phyloP scores from a whole-genome alignment of 2,113 vertebrate genomes.

The Seriola quinqueradiata region DNA sequence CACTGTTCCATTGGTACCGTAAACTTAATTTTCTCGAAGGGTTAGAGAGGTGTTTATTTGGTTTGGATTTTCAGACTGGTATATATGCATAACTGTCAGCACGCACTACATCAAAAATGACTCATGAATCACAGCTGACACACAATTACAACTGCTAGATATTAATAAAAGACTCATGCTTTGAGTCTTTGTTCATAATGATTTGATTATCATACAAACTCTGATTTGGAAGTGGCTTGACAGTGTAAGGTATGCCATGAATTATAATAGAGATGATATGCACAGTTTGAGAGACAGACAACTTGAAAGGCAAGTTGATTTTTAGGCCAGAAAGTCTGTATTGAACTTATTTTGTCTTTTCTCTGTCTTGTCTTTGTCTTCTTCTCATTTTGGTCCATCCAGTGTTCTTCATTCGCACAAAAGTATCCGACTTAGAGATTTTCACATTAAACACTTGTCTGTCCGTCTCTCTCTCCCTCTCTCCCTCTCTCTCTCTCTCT shows the following conservation, averaged over 20 bases:
- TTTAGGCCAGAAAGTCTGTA: conserved; percentile 26
- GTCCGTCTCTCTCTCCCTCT: background rate
- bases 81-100: background rate
- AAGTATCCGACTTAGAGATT: conserved; percentile 29
- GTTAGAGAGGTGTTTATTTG: conserved; percentile 1
- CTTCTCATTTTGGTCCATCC: conserved; percentile 28
- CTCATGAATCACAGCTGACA: conserved; percentile 19
- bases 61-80: background rate
- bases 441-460: conserved; percentile 25
- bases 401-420: conserved; percentile 1
- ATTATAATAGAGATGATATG: conserved; percentile 43
- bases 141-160: conserved; percentile 8
- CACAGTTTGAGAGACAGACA: conserved; percentile 37
- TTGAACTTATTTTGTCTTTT: conserved; percentile 24
- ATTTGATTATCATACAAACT: conserved; percentile 40
- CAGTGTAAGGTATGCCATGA: conserved; percentile 38
- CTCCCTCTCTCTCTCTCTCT: background rate
- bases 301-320: conserved; percentile 36
- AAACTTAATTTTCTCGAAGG: background rate
- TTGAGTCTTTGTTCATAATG: conserved; percentile 25
- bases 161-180: conserved; percentile 25
- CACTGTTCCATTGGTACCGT: background rate
- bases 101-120: background rate
- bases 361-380: conserved; percentile 4
- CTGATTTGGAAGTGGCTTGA: conserved; percentile 34